These are phyloP conservation scores for Cyanoderma ruficeps DNA, from an alignment of 2,113 vertebrate species.

Conservation along the genomic window DNA sequence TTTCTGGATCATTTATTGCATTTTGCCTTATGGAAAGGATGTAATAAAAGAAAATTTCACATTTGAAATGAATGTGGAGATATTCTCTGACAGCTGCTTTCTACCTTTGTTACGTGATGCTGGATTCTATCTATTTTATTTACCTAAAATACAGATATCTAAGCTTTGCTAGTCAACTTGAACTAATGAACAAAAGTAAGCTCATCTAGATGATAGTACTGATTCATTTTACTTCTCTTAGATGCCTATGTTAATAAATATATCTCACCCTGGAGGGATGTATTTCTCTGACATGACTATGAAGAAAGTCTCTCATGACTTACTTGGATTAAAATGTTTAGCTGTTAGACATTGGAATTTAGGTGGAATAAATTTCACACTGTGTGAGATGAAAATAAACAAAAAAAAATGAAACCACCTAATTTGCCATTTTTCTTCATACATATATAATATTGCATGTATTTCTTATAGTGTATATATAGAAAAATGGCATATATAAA, in stretches of 20 bases:
- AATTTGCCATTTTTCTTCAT: background rate
- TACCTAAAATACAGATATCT: background rate
- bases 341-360: background rate
- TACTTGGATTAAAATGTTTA: background rate
- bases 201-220: background rate
- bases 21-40: background rate
- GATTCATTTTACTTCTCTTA: background rate
- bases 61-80: background rate
- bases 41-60: background rate
- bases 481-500: background rate
- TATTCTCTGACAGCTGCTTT: background rate
- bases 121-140: background rate
- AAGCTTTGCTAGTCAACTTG: background rate
- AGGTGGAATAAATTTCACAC: background rate
- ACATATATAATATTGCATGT: background rate
- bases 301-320: background rate
- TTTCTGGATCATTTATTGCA: conserved; percentile 1
- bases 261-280: background rate
- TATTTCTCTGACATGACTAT: background rate
- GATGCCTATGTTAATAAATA: background rate
- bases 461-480: background rate
- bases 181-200: background rate
- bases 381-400: background rate
- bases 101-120: background rate
- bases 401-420: background rate